A percentile compares a stretch with the other conserved stretches of the same genome.
phyloP scores from a whole-genome alignment of 2,888 invertebrate species.

The Plagodis pulveraria region DNA sequence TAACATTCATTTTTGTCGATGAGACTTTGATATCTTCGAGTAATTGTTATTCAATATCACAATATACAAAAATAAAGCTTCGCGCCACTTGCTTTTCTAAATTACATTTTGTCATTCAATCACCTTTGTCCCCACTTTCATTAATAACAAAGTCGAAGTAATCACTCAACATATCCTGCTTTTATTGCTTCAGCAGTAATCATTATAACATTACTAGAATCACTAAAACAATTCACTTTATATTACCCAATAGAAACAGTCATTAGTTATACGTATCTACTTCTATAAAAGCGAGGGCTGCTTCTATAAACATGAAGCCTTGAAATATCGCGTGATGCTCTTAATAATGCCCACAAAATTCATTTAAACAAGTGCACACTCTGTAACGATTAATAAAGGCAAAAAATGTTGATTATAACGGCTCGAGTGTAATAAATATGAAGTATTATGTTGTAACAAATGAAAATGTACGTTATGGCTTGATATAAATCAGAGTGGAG shows the following conservation, averaged over 20 bases:
- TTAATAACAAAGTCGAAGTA: neutral
- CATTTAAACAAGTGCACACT: conserved; percentile 11
- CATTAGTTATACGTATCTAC: neutral
- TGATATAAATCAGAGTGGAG: neutral
- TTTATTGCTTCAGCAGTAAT: neutral
- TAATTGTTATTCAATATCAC: too few species aligned
- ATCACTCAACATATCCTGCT: conserved; percentile 3
- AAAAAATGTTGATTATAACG: conserved; percentile 20
- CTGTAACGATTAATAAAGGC: conserved; percentile 13
- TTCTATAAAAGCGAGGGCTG: neutral
- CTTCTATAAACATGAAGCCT: conserved; percentile 3
- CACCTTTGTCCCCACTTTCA: neutral
- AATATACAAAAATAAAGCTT: too few species aligned
- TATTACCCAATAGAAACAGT: neutral
- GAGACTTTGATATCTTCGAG: too few species aligned
- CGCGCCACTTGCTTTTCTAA: neutral
- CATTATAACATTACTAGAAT: neutral
- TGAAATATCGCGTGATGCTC: conserved; percentile 8
- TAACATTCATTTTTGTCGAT: too few species aligned
- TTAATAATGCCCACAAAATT: conserved; percentile 8
- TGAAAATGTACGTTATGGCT: conserved; percentile 16
- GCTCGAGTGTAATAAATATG: conserved; percentile 21
- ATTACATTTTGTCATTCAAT: neutral
- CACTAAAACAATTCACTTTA: neutral
- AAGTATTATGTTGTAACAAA: conserved; percentile 25